phyloP scores from a whole-genome alignment of 2,113 vertebrate genomes.

The Saguinus midas region DNA sequence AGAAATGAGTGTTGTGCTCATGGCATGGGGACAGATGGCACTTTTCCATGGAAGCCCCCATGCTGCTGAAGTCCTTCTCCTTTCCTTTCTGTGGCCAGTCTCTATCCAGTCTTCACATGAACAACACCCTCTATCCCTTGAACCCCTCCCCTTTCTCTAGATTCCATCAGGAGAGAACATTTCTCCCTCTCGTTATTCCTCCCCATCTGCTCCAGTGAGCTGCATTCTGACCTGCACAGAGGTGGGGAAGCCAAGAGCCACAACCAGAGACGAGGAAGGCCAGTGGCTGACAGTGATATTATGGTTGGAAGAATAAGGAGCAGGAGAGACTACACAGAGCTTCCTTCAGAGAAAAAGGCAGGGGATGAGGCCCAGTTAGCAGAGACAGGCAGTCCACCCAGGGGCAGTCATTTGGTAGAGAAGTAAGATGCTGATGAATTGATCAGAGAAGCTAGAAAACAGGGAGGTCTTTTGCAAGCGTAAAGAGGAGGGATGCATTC shows the following conservation, averaged over 20 bases:
- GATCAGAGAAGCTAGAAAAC: background rate
- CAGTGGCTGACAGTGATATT: accelerated
- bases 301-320: background rate
- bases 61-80: background rate
- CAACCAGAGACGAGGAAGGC: background rate
- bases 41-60: background rate
- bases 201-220: background rate
- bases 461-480: background rate
- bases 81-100: background rate
- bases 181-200: background rate
- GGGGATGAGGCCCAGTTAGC: background rate
- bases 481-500: background rate
- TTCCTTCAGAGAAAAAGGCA: background rate
- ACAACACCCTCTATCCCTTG: background rate
- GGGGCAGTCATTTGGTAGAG: too few relatives aligned
- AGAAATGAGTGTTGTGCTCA: background rate
- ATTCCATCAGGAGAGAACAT: background rate
- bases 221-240: accelerated
- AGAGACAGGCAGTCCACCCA: background rate
- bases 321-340: accelerated
- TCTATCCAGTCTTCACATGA: background rate
- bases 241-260: background rate
- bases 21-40: background rate
- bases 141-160: background rate
- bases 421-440: background rate